Conservation (phyloP, 2,113 vertebrate genomes). For the Clarias batrachus region DNA sequence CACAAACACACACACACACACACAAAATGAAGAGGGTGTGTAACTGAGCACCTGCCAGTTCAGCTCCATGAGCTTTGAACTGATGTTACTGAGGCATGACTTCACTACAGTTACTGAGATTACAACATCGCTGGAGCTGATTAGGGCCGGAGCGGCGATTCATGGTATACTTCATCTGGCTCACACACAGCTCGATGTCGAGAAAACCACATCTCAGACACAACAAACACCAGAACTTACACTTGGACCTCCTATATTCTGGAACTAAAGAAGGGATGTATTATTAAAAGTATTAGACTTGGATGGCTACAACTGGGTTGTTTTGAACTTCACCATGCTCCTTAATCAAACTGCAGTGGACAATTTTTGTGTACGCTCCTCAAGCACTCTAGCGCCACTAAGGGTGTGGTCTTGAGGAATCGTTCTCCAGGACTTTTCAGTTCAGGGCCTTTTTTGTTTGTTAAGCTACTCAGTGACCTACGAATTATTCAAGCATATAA, state of each 20-base stretch:
- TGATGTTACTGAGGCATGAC: not conserved
- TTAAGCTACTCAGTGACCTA: too few relatives aligned
- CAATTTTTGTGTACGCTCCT: not conserved
- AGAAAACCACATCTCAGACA: not conserved
- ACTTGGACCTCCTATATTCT: not conserved
- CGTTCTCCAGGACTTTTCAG: too few relatives aligned
- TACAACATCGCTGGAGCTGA: slow-evolving; percentile 5
- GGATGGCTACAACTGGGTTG: not conserved
- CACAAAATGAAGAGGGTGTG: slow-evolving; percentile 19
- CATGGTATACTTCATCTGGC: slow-evolving; percentile 5
- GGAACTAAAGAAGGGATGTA: not conserved
- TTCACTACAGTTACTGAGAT: not conserved
- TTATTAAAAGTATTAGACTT: not conserved
- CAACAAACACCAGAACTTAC: not conserved
- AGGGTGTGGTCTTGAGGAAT: too few relatives aligned
- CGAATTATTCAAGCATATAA: too few relatives aligned
- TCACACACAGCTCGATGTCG: not conserved
- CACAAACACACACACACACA: slow-evolving; percentile 16
- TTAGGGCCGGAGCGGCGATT: not conserved
- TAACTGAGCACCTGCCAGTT: not conserved
- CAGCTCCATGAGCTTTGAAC: slow-evolving; percentile 1
- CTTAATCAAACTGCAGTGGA: not conserved
- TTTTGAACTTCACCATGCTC: not conserved
- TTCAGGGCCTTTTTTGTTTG: too few relatives aligned
- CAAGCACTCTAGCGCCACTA: not conserved